phyloP scores from a whole-genome alignment of 1,140 invertebrate genomes.

The Drosophila teissieri region DNA sequence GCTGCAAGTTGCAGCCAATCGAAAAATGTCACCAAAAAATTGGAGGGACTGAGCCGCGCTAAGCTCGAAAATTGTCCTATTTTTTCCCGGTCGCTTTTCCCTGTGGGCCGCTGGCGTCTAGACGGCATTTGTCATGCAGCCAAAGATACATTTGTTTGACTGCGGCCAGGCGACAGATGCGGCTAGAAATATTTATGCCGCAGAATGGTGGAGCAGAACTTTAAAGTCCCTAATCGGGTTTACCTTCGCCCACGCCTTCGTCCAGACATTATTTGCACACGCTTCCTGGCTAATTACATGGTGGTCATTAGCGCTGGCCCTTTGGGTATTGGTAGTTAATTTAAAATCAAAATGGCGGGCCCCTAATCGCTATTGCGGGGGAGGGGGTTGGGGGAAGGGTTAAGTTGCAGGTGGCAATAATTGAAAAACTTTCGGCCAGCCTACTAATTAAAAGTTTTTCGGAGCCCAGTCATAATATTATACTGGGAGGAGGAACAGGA shows the following conservation, averaged over 20 bases:
- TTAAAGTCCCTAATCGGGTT: slow-evolving; percentile 61
- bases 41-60: slow-evolving; percentile 45
- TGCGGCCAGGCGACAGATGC: slow-evolving; percentile 19
- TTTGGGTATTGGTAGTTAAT: slow-evolving; percentile 70
- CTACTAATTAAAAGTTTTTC: slow-evolving; percentile 79
- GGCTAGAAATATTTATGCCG: slow-evolving; percentile 4
- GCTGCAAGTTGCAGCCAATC: slow-evolving; percentile 59
- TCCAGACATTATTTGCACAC: slow-evolving; percentile 58
- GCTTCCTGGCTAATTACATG: slow-evolving; percentile 54
- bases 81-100: slow-evolving; percentile 2
- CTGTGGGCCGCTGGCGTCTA: slow-evolving; percentile 51
- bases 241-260: slow-evolving; percentile 41
- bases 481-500: slow-evolving; percentile 33
- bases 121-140: slow-evolving; percentile 75
- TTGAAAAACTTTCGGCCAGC: slow-evolving; percentile 74
- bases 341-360: slow-evolving; percentile 68
- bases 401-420: slow-evolving; percentile 76
- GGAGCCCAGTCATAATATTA: slow-evolving; percentile 52
- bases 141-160: slow-evolving; percentile 64
- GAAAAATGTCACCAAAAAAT: slow-evolving; percentile 50
- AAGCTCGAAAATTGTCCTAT: slow-evolving; percentile 26
- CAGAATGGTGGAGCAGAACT: slow-evolving; percentile 7
- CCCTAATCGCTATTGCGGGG: slow-evolving; percentile 45
- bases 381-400: slow-evolving; percentile 17
- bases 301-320: slow-evolving; percentile 22